Percentiles rank a stretch among this genome's conserved stretches.
Conservation (phyloP, 2,113 vertebrate species). For the Jacana jacana region DNA sequence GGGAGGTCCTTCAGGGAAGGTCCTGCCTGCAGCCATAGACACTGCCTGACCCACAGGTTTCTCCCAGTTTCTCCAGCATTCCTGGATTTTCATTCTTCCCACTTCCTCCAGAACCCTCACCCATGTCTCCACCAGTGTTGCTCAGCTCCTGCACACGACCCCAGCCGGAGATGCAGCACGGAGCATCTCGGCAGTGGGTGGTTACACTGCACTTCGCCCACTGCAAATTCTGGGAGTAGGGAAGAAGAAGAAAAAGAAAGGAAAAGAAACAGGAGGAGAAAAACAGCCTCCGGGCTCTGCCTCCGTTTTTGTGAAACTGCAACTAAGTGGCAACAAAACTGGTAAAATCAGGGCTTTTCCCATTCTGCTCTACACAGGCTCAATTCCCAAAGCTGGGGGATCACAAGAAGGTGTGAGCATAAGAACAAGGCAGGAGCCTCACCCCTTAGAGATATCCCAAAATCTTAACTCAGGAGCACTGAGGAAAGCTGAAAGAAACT, state of each 20-base stretch:
- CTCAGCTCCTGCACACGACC: neutral
- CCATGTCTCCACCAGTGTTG: neutral
- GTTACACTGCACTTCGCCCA: neutral
- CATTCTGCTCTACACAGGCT: neutral
- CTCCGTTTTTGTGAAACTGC: neutral
- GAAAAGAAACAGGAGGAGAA: neutral
- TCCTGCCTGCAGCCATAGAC: neutral
- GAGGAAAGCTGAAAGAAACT: neutral
- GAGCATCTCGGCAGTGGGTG: neutral
- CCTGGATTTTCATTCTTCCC: neutral
- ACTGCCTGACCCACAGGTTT: neutral
- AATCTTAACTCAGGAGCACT: neutral
- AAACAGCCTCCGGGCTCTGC: neutral
- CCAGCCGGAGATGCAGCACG: neutral
- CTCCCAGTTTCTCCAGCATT: neutral
- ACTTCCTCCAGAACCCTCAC: neutral
- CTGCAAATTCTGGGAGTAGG: neutral
- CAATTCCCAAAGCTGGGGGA: neutral
- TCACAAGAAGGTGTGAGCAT: neutral
- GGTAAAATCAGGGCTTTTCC: neutral
- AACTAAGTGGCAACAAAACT: neutral
- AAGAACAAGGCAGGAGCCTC: neutral
- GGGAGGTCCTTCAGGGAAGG: too few species aligned
- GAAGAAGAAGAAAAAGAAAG: slow-evolving; percentile 42
- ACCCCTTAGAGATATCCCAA: neutral